These are phyloP conservation scores for Ochotona princeps DNA, from an alignment of 2,113 vertebrate species.

Conservation along the genomic window DNA sequence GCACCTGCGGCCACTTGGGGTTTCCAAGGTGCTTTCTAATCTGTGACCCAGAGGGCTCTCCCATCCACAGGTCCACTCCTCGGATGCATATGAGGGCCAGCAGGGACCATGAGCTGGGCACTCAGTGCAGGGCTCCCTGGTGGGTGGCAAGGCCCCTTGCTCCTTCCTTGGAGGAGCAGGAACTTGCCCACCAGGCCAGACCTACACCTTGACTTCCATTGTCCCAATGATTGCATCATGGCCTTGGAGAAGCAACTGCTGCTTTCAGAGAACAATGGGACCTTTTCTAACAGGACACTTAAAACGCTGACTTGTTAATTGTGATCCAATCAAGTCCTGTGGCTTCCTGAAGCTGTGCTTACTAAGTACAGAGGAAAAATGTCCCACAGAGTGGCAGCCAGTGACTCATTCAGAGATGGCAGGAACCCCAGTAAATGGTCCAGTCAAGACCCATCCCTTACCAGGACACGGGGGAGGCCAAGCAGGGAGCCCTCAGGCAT, in stretches of 20 bases:
- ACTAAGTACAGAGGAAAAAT: neutral
- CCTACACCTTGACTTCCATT: neutral
- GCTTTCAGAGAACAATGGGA: neutral
- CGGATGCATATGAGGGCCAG: too few relatives aligned
- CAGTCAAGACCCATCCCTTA: neutral
- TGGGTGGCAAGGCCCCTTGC: too few relatives aligned
- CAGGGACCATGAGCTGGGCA: too few relatives aligned
- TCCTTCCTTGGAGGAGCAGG: too few relatives aligned
- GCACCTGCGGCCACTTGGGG: neutral
- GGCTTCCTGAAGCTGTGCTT: neutral
- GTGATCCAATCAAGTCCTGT: neutral
- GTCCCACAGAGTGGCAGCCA: neutral
- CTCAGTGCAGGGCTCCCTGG: too few relatives aligned
- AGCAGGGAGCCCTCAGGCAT: too few relatives aligned
- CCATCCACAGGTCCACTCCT: too few relatives aligned
- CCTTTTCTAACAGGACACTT: neutral
- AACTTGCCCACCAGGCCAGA: too few relatives aligned
- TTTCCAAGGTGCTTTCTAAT: too few relatives aligned
- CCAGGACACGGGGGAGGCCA: too few relatives aligned
- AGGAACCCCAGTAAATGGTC: fast-evolving
- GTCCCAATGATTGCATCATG: too few relatives aligned
- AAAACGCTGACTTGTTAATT: neutral
- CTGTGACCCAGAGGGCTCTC: too few relatives aligned
- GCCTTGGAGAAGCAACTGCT: neutral
- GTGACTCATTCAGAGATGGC: neutral